A percentile compares a stretch with the other conserved stretches of the same genome.
These are phyloP conservation scores for Macrotis lagotis DNA, from an alignment of 2,113 vertebrate genomes.

Conservation along the genomic window DNA sequence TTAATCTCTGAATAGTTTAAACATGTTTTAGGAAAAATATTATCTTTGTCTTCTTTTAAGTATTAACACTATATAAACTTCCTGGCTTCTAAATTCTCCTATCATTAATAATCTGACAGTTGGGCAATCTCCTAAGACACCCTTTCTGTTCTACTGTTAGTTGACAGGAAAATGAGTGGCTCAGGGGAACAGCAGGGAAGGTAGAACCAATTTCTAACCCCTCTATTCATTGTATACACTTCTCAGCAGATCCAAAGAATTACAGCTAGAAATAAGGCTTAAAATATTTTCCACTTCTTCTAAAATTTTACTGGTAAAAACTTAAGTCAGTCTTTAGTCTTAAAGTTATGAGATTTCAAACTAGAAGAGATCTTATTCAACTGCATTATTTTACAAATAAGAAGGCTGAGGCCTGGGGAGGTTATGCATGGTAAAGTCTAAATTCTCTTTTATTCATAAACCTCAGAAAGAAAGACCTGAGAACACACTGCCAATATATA, in stretches of 20 bases:
- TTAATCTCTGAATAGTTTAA: no score
- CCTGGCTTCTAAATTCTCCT: constrained; percentile 14
- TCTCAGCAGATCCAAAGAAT: background rate
- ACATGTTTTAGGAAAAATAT: background rate
- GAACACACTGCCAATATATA: constrained; percentile 17
- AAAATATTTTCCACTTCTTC: background rate
- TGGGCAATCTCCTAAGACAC: background rate
- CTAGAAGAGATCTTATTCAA: background rate
- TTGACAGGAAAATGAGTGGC: background rate
- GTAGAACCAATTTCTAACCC: background rate
- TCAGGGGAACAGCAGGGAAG: background rate
- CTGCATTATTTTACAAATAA: background rate
- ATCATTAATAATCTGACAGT: background rate
- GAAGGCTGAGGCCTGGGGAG: background rate
- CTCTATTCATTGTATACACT: background rate
- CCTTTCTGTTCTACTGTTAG: background rate
- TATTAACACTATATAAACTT: background rate
- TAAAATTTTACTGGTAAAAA: background rate
- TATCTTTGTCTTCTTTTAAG: constrained; percentile 15
- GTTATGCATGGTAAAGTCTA: background rate
- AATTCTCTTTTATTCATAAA: constrained; percentile 14
- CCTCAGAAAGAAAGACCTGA: background rate
- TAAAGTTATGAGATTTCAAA: background rate
- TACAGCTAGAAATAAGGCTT: background rate
- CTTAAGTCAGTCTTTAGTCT: background rate